phyloP scores from a whole-genome alignment of 2,888 invertebrate genomes.

The Cantharis flavilabris region DNA sequence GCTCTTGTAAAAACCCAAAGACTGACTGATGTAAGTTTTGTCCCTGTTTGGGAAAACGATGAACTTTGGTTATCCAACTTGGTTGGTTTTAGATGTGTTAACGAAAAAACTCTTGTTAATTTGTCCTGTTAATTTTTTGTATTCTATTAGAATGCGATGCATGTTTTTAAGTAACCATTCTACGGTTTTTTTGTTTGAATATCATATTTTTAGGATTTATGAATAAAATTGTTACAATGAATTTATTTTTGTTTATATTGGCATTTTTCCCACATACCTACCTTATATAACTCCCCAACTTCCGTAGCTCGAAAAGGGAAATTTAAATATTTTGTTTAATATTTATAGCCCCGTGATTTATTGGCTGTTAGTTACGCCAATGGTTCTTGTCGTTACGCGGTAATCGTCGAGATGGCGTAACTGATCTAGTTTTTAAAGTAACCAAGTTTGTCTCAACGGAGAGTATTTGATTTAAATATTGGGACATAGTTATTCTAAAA shows the following conservation, averaged over 20 bases:
- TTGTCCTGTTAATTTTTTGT: not conserved
- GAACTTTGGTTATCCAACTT: not conserved
- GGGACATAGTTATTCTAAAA: not conserved
- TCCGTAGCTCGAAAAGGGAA: too few species aligned
- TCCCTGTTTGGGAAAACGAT: not conserved
- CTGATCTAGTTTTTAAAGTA: too few species aligned
- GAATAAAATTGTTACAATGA: not conserved
- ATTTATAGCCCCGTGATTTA: too few species aligned
- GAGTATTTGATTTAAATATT: not conserved
- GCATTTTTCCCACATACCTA: too few species aligned
- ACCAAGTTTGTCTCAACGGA: too few species aligned
- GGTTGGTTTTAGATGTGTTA: conserved; percentile 8
- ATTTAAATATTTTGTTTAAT: too few species aligned
- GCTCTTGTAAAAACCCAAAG: conserved; percentile 3
- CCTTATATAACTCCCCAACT: too few species aligned
- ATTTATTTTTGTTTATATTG: too few species aligned
- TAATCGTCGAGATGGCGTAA: not conserved
- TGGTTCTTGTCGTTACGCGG: not conserved
- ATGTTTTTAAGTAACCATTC: not conserved
- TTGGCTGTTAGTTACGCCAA: not conserved
- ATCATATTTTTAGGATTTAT: not conserved
- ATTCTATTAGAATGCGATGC: not conserved
- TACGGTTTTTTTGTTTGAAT: not conserved
- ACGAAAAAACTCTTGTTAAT: not conserved
- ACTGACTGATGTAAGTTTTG: conserved; percentile 9